phyloP scores from a whole-genome alignment of 1,140 invertebrate genomes.

The Leptinotarsa lineolata region DNA sequence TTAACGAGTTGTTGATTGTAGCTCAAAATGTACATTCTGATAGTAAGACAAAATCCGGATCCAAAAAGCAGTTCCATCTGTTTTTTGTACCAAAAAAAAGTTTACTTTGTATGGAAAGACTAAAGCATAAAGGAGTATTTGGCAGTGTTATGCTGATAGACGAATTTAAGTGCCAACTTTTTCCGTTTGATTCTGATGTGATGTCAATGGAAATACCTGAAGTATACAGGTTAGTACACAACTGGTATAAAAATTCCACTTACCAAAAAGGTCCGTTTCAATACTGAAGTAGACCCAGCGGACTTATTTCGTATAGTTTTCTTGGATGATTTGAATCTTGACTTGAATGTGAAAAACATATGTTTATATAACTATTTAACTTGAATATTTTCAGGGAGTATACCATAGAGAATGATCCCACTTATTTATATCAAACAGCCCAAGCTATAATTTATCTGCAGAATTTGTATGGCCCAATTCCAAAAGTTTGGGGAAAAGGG shows the following conservation, averaged over 20 bases:
- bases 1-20: neutral
- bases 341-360: too few species aligned
- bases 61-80: slow-evolving; percentile 71
- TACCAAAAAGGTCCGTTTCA: too few species aligned
- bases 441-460: slow-evolving; percentile 85
- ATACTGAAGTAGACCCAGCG: too few species aligned
- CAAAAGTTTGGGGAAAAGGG: slow-evolving; percentile 86
- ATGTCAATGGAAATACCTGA: slow-evolving; percentile 88
- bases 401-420: slow-evolving; percentile 85
- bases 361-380: too few species aligned
- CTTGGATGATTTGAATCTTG: too few species aligned
- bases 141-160: slow-evolving; percentile 78
- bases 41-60: slow-evolving; percentile 51
- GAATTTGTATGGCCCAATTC: slow-evolving; percentile 86
- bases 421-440: slow-evolving; percentile 85
- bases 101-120: slow-evolving; percentile 82
- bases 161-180: slow-evolving; percentile 86
- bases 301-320: too few species aligned
- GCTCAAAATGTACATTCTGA: slow-evolving; percentile 80
- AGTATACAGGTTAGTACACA: slow-evolving; percentile 65
- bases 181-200: slow-evolving; percentile 90
- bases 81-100: slow-evolving; percentile 89
- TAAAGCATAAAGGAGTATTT: slow-evolving; percentile 80
- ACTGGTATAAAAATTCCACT: too few species aligned
- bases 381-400: slow-evolving; percentile 68